A percentile compares a stretch with the other conserved stretches of the same genome.
phyloP scores from a whole-genome alignment of 2,113 vertebrate genomes.

The Cinclus cinclus region DNA sequence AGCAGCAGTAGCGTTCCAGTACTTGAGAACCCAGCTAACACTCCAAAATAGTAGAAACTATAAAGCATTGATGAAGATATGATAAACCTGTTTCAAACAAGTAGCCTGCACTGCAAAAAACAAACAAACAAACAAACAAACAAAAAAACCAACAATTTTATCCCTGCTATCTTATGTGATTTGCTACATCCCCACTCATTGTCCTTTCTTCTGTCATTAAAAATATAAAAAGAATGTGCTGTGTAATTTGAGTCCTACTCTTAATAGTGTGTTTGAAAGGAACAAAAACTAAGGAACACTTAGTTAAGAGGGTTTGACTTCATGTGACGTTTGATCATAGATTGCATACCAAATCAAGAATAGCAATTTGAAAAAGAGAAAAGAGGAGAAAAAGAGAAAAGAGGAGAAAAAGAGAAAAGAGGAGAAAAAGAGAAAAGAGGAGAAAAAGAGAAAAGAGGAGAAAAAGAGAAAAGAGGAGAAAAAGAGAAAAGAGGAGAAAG shows the following conservation, averaged over 20 bases:
- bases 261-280: background rate
- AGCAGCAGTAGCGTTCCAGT: slow-evolving; percentile 26
- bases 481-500: no score
- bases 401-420: no score
- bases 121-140: background rate
- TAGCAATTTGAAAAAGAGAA: background rate
- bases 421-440: no score
- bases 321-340: background rate
- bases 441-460: no score
- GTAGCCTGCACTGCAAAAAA: background rate
- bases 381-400: no score
- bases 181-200: background rate
- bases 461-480: no score
- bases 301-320: background rate
- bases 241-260: background rate
- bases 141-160: background rate
- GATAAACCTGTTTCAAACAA: slow-evolving; percentile 18
- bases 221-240: background rate
- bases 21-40: slow-evolving; percentile 11
- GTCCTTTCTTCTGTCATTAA: background rate
- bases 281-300: background rate
- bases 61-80: slow-evolving; percentile 14
- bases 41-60: slow-evolving; percentile 37
- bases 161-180: background rate
- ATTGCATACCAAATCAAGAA: background rate